Evolutionary conservation across 2,888 invertebrate genomes (phyloP), one percentile per base, ranked within the genome.

Genomic region (Agapetus fuscipes): DNA sequence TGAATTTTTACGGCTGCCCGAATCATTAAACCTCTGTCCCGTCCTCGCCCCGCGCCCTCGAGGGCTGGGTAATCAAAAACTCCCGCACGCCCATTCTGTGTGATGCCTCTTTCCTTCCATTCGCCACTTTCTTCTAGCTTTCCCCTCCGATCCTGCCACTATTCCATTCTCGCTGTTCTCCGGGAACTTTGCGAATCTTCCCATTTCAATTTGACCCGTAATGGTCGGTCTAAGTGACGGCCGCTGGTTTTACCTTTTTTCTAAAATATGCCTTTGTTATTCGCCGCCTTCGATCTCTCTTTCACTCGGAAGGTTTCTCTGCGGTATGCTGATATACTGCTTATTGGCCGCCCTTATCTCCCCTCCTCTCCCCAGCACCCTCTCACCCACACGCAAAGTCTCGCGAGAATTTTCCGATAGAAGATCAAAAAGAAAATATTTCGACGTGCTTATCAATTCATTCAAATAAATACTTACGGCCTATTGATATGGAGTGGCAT

Each of bases 1-100:
- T 36, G 36, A 36, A 36, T 36, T 36, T 32, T 36, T 36, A 36
- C 36, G 17, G 29, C 36, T 11, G 36, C n/a, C 11, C 17, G 26
- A 17, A 36, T 28, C 36, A 29, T 36, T 30, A 36, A 36, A 36
- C 26, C 26, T 17, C 12, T 12, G 12, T 13, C 10, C 17, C 32
- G 32, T 12, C 24, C 32, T 16, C 31, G 11, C 32, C 9, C 24
- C 32, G 17, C 13, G 6, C 32, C 20, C 14, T 12, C 20, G 32
- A 6, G 13, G 24, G 17, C 13, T 13, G 10, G 17, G 10, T n/a
- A n/a, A n/a, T n/a, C 30, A 11, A 30, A 17, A 12, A 28, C 14
- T 14, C 28, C 6, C 28, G 12, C 27, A 3, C 27, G 27, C 3
- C 3, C 27, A 12, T 3, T 27, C 3, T 7, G 3, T n/a, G 27